These are phyloP conservation scores for Aphrocallistes beatrix DNA, from an alignment of 37 sponge, comb jelly and placozoan genomes.

Conservation along the genomic window DNA sequence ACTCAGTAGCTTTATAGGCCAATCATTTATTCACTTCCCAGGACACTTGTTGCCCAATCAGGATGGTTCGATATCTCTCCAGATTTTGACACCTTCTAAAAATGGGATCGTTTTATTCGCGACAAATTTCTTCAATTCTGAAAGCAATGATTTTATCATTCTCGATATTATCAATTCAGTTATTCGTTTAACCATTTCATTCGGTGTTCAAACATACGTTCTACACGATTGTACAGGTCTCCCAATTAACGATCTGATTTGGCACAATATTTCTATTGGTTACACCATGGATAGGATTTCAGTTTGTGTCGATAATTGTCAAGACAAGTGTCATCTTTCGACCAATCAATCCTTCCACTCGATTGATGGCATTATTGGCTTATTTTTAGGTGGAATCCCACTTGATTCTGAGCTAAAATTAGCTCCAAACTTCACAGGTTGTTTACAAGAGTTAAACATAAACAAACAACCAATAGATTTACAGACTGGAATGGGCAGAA, in stretches of 20 bases:
- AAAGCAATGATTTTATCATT: neutral
- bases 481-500: neutral
- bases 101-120: neutral
- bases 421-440: neutral
- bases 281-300: neutral
- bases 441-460: neutral
- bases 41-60: neutral
- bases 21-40: neutral
- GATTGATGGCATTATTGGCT: neutral
- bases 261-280: neutral
- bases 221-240: neutral
- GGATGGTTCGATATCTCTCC: neutral
- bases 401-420: neutral
- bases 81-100: neutral
- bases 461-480: conserved; percentile 15
- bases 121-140: conserved; percentile 11
- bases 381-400: neutral
- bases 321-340: neutral
- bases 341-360: neutral
- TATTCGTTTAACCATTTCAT: neutral
- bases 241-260: neutral
- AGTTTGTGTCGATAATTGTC: neutral
- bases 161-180: neutral
- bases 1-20: neutral
- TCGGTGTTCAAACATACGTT: neutral